Evolutionary conservation across 2,888 invertebrate genomes (phyloP).

Genomic region (Monoplex corrugatus): DNA sequence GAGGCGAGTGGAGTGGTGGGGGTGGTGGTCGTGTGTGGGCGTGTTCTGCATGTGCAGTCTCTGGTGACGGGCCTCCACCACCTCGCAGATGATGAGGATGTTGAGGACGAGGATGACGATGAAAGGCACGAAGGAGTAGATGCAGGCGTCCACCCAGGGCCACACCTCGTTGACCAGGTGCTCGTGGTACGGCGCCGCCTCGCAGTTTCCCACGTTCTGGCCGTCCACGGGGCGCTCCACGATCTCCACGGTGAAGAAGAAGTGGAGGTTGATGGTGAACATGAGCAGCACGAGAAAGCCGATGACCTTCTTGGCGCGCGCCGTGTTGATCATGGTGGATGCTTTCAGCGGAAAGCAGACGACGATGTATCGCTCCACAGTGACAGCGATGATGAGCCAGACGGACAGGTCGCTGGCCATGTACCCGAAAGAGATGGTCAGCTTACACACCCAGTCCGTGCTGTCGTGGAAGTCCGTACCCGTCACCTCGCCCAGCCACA

Average conservation of each 20-base stretch:
- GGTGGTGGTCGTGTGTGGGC: slow-evolving; percentile 25
- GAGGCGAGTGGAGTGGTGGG: slow-evolving; percentile 45
- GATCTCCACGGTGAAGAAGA: slow-evolving; percentile 74
- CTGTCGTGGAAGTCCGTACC: slow-evolving; percentile 71
- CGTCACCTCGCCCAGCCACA: slow-evolving; percentile 77
- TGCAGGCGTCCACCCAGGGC: slow-evolving; percentile 79
- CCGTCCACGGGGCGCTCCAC: slow-evolving; percentile 58
- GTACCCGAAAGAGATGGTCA: slow-evolving; percentile 72
- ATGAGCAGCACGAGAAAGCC: slow-evolving; percentile 66
- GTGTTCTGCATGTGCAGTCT: slow-evolving; percentile 50
- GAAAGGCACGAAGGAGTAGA: slow-evolving; percentile 78
- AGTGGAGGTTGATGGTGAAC: slow-evolving; percentile 74
- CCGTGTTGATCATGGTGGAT: slow-evolving; percentile 71
- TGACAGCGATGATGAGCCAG: slow-evolving; percentile 80
- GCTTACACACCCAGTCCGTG: slow-evolving; percentile 75
- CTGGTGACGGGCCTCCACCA: slow-evolving; percentile 61
- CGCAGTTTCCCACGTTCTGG: slow-evolving; percentile 60
- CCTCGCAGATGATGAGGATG: slow-evolving; percentile 76
- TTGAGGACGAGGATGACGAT: slow-evolving; percentile 75
- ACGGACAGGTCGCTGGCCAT: slow-evolving; percentile 78
- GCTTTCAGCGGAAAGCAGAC: slow-evolving; percentile 78
- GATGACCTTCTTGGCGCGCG: slow-evolving; percentile 73
- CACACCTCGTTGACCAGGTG: slow-evolving; percentile 68
- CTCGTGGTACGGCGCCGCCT: slow-evolving; percentile 54
- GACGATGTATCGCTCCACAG: slow-evolving; percentile 79